Base-by-base conservation (phyloP, 2,797 vertebrate genomes). In the Gadopsis bispinosus region DNA sequence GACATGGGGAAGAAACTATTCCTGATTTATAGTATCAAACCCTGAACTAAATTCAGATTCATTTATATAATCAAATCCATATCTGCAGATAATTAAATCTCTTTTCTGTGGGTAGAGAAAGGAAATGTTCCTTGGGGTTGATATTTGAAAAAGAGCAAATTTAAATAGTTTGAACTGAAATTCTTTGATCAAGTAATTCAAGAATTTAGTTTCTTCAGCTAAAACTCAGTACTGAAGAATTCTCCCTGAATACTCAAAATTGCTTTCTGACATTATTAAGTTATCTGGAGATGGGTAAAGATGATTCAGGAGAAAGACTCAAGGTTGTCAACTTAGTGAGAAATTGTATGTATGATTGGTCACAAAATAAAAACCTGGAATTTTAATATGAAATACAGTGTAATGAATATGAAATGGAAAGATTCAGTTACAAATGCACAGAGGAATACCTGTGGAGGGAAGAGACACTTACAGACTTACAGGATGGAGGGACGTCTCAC, bases 401-500 rank as follows among this genome's bases (percentile, higher is more conserved):
- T 54, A 33, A 6, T 33, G 19, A 37, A 14, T 22, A 14, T 50
- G 19, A 33, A 31, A 6, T 20, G 29, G 26, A 69, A 14, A 13
- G 11, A 37, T 63, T 11, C 11, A 62, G 20, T 41, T 41, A 41
- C 1, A 0, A n/a, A 20, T 0, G 7, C 66, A 39, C n/a, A 13
- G 16, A 59, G 22, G 26, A 43, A 45, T 51, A 16, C 47, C 5
- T 4, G 13, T 17, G 35, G 17, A 53, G 17, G 12, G 2, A 61
- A 37, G 11, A 55, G 37, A 33, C 11, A 16, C 9, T 26, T 20
- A 7, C 14, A 58, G 9, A 20, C 4, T 50, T 16, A 10, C 8
- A 39, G 37, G 37, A 47, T 16, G 26, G 4, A n/a, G 4, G 16
- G 4, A 17, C 1, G 19, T 4, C 93, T 60, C 91, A 99, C 98